A percentile compares a stretch with the other conserved stretches of the same genome.
These are phyloP conservation scores for Pachymerium ferrugineum DNA, from an alignment of 2,888 invertebrate genomes.

Conservation along the genomic window DNA sequence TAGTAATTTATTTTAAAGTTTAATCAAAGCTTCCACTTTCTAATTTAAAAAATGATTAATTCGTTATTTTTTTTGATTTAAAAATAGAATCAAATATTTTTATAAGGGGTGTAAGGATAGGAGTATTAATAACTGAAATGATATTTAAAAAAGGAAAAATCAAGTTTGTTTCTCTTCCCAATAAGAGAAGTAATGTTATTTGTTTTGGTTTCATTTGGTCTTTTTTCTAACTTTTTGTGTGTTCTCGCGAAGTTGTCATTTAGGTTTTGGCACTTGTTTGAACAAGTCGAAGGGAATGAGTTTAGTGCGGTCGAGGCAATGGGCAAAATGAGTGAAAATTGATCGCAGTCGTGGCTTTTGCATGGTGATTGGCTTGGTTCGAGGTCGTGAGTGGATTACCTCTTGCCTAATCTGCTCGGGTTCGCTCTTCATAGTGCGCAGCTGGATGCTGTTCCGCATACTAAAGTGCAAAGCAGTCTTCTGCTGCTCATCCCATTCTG, in stretches of 20 bases:
- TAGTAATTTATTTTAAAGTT: no score
- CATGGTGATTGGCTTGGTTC: slow-evolving; percentile 19
- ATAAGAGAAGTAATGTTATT: not conserved
- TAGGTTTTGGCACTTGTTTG: not conserved
- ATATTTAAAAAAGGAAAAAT: not conserved
- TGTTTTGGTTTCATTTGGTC: not conserved
- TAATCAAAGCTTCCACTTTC: no score
- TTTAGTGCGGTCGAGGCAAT: not conserved
- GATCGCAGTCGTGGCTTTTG: slow-evolving; percentile 13
- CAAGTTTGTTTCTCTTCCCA: not conserved
- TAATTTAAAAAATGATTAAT: no score
- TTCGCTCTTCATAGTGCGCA: slow-evolving; percentile 22
- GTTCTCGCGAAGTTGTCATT: not conserved
- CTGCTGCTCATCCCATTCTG: slow-evolving; percentile 13
- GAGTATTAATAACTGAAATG: no score
- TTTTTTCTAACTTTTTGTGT: not conserved
- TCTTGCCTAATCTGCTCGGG: slow-evolving; percentile 6
- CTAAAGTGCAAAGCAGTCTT: slow-evolving; percentile 3
- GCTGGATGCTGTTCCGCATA: slow-evolving; percentile 6
- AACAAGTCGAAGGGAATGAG: not conserved
- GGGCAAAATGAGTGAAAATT: slow-evolving; percentile 10
- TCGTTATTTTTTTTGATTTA: no score
- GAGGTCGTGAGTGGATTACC: slow-evolving; percentile 24
- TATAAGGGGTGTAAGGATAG: not conserved
- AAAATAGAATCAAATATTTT: not conserved